Evolutionary conservation across 2,113 vertebrate genomes (phyloP), one percentile per base, ranked within the genome.

Genomic region (Strix uralensis): DNA sequence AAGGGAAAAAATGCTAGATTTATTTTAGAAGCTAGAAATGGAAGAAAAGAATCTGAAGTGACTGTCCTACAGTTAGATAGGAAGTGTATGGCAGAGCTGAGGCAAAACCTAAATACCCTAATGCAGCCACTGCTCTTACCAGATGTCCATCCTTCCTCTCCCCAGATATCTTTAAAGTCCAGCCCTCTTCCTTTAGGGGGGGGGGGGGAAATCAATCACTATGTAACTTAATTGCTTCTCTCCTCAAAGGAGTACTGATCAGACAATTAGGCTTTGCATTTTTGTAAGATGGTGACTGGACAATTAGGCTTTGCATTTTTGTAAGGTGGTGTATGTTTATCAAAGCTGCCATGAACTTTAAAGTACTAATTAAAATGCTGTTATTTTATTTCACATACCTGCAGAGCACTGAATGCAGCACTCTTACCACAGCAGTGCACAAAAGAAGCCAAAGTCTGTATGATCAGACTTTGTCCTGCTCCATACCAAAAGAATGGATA

Each of bases 211-310:
- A 47, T 32, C 77, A 26, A 40, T 11, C 20, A 23, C 38, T 38
- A 9, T 5, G 61, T 27, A 40, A 44, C 52, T n/a, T 44, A 36
- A 49, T 10, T 62, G 27, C 54, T 71, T 29, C n/a, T 51, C 65
- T 63, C 25, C 38, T 80, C 63, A 55, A 30, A 66, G n/a, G 4
- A 61, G 32, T 2, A 5, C 14, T 27, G n/a, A 36, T 0, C 0
- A 16, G 1, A 34, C 58, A 75, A 69, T 40, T 5, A 44, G 14
- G 30, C 26, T 63, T 34, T 69, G 38, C 30, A 10, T 17, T 55
- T 74, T 12, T 55, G 10, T 34, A 49, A 40, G 22, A 14, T 21
- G 15, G 6, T 27, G 34, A 36, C 0, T 0, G 12, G 1, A 34
- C 58, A 72, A 63, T 38, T 5, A 44, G 14, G 30, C 26, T 63